Evolutionary conservation across 2,113 vertebrate species (phyloP).

Genomic region (Triplophysa siluroides): DNA sequence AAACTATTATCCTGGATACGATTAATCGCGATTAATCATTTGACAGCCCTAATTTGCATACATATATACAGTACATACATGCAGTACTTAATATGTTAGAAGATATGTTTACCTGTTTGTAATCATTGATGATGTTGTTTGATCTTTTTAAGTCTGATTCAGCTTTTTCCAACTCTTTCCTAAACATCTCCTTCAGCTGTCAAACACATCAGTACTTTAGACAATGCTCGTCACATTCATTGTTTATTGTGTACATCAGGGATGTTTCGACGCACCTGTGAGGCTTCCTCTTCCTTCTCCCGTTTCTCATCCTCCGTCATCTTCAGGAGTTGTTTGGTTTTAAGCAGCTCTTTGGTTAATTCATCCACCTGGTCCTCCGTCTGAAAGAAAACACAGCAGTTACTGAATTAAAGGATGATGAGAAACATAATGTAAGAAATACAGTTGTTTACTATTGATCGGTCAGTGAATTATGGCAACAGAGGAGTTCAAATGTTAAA

Average conservation of each 20-base stretch:
- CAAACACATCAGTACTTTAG: not conserved
- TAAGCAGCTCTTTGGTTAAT: conserved; percentile 81
- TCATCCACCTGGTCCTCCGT: conserved; percentile 85
- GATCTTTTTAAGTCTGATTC: conserved; percentile 87
- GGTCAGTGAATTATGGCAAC: too few relatives aligned
- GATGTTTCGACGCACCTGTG: conserved; percentile 69
- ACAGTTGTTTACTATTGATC: too few relatives aligned
- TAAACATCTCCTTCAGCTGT: conserved; percentile 88
- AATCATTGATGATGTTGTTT: conserved; percentile 86
- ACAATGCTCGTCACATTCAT: not conserved
- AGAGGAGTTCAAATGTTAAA: too few relatives aligned
- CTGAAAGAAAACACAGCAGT: conserved; percentile 58
- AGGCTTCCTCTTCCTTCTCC: conserved; percentile 82
- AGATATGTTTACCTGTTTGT: conserved; percentile 83
- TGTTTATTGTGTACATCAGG: not conserved
- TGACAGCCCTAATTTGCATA: too few relatives aligned
- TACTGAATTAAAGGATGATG: not conserved
- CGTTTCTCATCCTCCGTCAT: conserved; percentile 81
- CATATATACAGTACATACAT: not conserved
- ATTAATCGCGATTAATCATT: too few relatives aligned
- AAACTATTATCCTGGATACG: too few relatives aligned
- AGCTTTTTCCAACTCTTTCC: conserved; percentile 87
- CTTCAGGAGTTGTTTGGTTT: conserved; percentile 79
- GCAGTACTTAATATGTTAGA: not conserved
- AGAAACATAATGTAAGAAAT: too few relatives aligned